Evolutionary conservation across 2,113 vertebrate species (phyloP), one percentile per base, ranked within the genome.

Genomic region (Calonectris borealis): DNA sequence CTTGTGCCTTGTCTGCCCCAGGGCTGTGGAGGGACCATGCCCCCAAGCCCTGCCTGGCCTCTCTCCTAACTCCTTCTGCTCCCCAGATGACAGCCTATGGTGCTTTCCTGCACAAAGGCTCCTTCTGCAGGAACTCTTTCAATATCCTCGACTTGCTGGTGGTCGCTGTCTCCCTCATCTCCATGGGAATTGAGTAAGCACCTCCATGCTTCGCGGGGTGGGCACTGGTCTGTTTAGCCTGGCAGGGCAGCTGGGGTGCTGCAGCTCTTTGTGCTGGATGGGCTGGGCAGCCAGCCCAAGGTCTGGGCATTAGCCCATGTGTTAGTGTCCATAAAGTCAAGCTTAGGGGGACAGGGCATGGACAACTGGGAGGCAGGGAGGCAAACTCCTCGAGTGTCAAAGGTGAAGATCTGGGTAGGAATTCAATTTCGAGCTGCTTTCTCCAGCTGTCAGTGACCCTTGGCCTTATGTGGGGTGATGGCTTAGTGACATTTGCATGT

Each of bases 81-180:
- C 86, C 34, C 19, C 97, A 99, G 99, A 99, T 99, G 99, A 99
- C 99, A 1, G 97, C 99, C 54, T 99, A 99, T 0, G 99, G 99
- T 9, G 99, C 99, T 19, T 99, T 99, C 97, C 98, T 99, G 96
- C 99, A 99, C 88, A 98, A 99, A 87, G 99, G 99, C 68, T 99
- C 99, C 58, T 99, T 99, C 98, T 99, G 99, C 93, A 98, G 99
- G 77, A 99, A 99, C 97, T 99, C 98, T 78, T 99, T 99, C 98
- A 99, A 99, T 95, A 99, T 99, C 95, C 98, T 99, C 58, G 99
- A 99, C 97, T 98, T 99, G 92, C 97, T 99, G 78, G 99, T 99
- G 93, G 99, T 99, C 3, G 97, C 97, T 2, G 99, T 99, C 65
- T 99, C 99, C 8, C 99, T 99, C 70, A 99, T 99, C 91, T 99